These are phyloP conservation scores for Homarus gammarus DNA, from an alignment of 2,888 invertebrate species.

Conservation along the genomic window DNA sequence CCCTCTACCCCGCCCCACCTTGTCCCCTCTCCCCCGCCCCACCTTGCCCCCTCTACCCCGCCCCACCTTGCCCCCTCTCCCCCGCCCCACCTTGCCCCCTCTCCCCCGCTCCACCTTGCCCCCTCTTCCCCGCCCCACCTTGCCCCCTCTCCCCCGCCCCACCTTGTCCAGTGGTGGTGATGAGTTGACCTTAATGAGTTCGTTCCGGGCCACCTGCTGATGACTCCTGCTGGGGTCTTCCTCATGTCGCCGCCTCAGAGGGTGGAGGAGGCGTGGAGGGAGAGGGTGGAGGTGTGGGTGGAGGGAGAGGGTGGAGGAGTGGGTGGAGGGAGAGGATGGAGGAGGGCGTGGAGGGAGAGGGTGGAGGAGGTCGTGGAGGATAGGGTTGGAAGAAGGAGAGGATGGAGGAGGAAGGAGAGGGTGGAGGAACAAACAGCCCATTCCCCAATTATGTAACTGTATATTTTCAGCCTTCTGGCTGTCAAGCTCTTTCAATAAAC, in stretches of 20 bases:
- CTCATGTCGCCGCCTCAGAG: background rate
- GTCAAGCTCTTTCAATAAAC: too few relatives aligned
- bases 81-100: background rate
- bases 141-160: background rate
- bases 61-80: background rate
- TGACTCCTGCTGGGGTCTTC: constrained; percentile 12
- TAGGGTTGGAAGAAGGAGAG: background rate
- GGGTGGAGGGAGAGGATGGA: background rate
- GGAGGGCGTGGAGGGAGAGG: too few relatives aligned
- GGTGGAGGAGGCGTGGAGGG: background rate
- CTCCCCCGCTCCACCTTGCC: background rate
- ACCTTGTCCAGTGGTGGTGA: background rate
- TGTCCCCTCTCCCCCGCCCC: background rate
- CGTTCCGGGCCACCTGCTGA: constrained; percentile 14
- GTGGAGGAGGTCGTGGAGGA: background rate
- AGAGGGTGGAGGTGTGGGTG: background rate
- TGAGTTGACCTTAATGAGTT: constrained; percentile 16
- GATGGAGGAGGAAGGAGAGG: too few relatives aligned
- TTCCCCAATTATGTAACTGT: too few relatives aligned
- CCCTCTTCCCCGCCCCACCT: background rate
- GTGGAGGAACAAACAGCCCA: too few relatives aligned
- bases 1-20: background rate
- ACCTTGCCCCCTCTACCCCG: too few relatives aligned
- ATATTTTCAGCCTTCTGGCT: too few relatives aligned
- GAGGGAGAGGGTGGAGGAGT: too few relatives aligned